A percentile compares a stretch with the other conserved stretches of the same genome.
These are phyloP conservation scores for Zaprionus capensis DNA, from an alignment of 1,140 invertebrate genomes.

Conservation along the genomic window DNA sequence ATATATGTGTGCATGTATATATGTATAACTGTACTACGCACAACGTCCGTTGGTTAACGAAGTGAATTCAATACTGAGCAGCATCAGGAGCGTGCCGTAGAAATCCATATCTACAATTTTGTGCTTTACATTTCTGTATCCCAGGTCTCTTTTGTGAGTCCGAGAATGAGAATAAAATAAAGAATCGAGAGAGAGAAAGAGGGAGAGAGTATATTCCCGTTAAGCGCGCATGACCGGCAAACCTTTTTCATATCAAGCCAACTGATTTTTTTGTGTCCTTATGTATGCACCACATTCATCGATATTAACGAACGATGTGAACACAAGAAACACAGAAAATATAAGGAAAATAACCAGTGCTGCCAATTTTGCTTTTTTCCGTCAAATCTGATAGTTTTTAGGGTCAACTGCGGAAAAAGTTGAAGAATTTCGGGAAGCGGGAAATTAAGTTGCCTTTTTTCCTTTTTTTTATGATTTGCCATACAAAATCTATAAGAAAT, in stretches of 20 bases:
- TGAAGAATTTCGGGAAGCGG: too few species aligned
- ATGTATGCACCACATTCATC: not conserved
- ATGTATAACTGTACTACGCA: constrained; percentile 11
- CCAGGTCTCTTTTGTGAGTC: constrained; percentile 20
- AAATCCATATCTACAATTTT: constrained; percentile 21
- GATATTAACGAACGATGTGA: not conserved
- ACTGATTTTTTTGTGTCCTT: not conserved
- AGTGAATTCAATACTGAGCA: constrained; percentile 69
- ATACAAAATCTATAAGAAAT: too few species aligned
- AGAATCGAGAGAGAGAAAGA: constrained; percentile 7
- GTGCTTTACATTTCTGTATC: constrained; percentile 46
- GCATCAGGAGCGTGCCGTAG: constrained; percentile 38
- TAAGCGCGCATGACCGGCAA: not conserved
- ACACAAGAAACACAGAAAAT: not conserved
- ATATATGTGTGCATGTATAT: constrained; percentile 13
- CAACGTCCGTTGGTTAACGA: constrained; percentile 65
- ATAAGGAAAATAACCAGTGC: not conserved
- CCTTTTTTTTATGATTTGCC: too few species aligned
- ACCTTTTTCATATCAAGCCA: not conserved
- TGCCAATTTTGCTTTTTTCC: not conserved
- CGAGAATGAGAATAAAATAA: constrained; percentile 8
- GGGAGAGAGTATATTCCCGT: not conserved
- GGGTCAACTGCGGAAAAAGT: too few species aligned
- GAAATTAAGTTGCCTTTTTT: too few species aligned
- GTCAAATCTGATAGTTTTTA: too few species aligned